A percentile compares a stretch with the other conserved stretches of the same genome.
Conservation (phyloP, 2,888 invertebrate species). For the Amorpha juglandis region DNA sequence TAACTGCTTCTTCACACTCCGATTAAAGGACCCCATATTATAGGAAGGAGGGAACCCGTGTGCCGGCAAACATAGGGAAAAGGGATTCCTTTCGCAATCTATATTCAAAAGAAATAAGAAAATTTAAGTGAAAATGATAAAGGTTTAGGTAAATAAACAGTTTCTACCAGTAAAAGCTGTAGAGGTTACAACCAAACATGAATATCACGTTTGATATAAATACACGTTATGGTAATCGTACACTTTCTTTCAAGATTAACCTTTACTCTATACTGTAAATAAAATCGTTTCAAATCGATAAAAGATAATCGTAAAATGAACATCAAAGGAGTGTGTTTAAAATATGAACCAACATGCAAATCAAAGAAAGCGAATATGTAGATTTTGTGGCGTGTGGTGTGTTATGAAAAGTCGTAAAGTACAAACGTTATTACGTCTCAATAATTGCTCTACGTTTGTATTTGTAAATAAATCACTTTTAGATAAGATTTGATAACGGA, state of each 20-base stretch:
- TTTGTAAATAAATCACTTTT: not conserved
- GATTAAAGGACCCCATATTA: no score
- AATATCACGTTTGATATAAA: not conserved
- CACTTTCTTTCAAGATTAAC: conserved; percentile 6
- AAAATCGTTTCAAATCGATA: not conserved
- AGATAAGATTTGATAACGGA: not conserved
- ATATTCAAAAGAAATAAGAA: not conserved
- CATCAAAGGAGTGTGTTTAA: conserved; percentile 26
- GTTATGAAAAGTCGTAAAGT: conserved; percentile 32
- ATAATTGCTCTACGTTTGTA: not conserved
- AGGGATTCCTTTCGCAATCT: not conserved
- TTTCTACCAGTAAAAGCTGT: conserved; percentile 5
- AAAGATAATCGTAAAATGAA: not conserved
- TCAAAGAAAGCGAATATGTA: conserved; percentile 44
- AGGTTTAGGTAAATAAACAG: not conserved
- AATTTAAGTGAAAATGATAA: not conserved
- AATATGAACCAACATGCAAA: conserved; percentile 45
- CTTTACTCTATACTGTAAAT: not conserved
- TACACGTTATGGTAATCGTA: conserved; percentile 5
- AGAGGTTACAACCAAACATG: not conserved
- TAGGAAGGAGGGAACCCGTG: no score
- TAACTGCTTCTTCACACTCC: no score
- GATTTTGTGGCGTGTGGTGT: conserved; percentile 30
- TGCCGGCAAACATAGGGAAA: no score
- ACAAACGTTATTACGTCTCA: conserved; percentile 19